Conservation (phyloP, 1,140 invertebrate species). For the Megathymus violae region DNA sequence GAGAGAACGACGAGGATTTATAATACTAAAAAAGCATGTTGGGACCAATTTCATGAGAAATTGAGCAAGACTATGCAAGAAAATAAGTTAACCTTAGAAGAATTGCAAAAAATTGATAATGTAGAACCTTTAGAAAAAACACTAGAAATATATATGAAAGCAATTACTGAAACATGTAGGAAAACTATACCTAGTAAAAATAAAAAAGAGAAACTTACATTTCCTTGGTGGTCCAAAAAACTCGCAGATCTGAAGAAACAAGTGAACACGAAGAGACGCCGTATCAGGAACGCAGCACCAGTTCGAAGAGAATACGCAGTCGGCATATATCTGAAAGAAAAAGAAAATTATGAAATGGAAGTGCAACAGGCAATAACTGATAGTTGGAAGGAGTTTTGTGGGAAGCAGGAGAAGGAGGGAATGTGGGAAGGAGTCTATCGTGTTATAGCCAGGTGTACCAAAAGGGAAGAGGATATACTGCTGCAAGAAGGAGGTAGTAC, state of each 20-base stretch:
- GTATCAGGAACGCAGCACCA: slow-evolving; percentile 24
- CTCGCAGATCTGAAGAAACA: slow-evolving; percentile 21
- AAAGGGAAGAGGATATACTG: slow-evolving; percentile 18
- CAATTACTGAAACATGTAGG: not conserved
- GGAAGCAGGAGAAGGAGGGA: slow-evolving; percentile 15
- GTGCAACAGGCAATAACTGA: slow-evolving; percentile 2
- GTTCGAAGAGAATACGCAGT: slow-evolving; percentile 16
- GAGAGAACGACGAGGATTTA: slow-evolving; percentile 31
- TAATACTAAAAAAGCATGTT: slow-evolving; percentile 39
- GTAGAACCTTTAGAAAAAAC: slow-evolving; percentile 20
- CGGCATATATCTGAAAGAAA: slow-evolving; percentile 23
- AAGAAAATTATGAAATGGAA: slow-evolving; percentile 22
- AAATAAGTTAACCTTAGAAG: slow-evolving; percentile 20
- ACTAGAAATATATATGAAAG: slow-evolving; percentile 8
- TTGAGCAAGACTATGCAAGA: too few relatives aligned
- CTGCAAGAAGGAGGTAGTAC: too few relatives aligned
- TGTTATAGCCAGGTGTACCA: not conserved
- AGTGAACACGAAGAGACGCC: slow-evolving; percentile 9
- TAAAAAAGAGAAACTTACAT: slow-evolving; percentile 7
- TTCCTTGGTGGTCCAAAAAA: slow-evolving; percentile 35
- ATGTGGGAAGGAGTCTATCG: slow-evolving; percentile 35
- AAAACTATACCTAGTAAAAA: slow-evolving; percentile 12
- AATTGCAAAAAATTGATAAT: too few relatives aligned
- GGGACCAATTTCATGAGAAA: slow-evolving; percentile 33
- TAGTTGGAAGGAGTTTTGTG: slow-evolving; percentile 35